phyloP scores from a whole-genome alignment of 2,888 invertebrate species.

The Drosophila algonquin region DNA sequence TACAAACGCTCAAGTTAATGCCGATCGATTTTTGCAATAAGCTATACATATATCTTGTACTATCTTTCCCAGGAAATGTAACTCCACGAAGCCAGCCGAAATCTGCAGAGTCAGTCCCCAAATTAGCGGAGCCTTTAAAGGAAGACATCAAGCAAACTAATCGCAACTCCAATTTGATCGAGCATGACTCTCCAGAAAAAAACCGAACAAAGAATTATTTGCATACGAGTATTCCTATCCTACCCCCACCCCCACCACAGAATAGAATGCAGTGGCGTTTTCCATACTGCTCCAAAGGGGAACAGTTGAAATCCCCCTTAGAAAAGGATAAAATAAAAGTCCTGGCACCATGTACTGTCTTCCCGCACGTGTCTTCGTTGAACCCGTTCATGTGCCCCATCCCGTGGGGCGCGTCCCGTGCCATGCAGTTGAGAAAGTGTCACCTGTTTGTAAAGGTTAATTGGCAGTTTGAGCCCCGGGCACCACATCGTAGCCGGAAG shows the following conservation, averaged over 20 bases:
- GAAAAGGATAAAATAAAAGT: too few species aligned
- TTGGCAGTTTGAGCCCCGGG: conserved; percentile 58
- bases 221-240: conserved; percentile 13
- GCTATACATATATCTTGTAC: not conserved
- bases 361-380: conserved; percentile 37
- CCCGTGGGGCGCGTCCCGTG: not conserved
- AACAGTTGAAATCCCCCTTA: too few species aligned
- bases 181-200: conserved; percentile 61
- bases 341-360: not conserved
- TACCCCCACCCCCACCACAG: too few species aligned
- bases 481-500: conserved; percentile 48
- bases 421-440: conserved; percentile 67
- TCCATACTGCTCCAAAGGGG: not conserved
- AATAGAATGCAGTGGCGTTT: not conserved
- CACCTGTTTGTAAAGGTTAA: conserved; percentile 61
- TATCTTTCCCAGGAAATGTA: not conserved
- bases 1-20: conserved; percentile 9
- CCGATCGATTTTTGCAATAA: not conserved
- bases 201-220: conserved; percentile 8
- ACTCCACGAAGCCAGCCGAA: conserved; percentile 8
- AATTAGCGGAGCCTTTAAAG: conserved; percentile 51
- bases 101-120: conserved; percentile 57
- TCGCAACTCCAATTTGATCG: conserved; percentile 31
- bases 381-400: conserved; percentile 56
- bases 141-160: conserved; percentile 59